phyloP scores from a whole-genome alignment of 2,888 invertebrate species.

The Psylliodes chrysocephalus region DNA sequence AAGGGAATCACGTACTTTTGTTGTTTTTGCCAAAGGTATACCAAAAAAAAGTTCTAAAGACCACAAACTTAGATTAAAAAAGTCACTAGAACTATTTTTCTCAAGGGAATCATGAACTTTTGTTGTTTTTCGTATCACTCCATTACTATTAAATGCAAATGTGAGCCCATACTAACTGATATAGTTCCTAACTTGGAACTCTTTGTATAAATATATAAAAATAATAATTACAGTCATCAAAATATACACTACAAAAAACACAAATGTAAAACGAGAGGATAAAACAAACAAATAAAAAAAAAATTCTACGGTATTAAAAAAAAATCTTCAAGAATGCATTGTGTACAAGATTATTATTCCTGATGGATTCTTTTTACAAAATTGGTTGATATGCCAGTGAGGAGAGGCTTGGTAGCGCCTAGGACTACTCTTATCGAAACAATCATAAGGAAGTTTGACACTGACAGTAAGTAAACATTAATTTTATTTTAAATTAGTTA shows the following conservation, averaged over 20 bases:
- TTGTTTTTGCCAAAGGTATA: no score
- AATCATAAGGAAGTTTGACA: constrained; percentile 85
- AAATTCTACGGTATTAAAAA: background rate
- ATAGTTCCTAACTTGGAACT: no score
- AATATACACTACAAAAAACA: background rate
- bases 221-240: background rate
- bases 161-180: no score
- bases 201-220: no score
- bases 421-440: constrained; percentile 86
- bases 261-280: no score
- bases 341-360: constrained; percentile 10
- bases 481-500: background rate
- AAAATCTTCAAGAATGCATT: constrained; percentile 26
- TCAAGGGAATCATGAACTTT: no score
- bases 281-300: background rate
- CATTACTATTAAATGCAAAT: no score
- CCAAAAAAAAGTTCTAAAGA: no score
- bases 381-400: constrained; percentile 62
- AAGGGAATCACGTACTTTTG: no score
- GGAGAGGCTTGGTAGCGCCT: constrained; percentile 83
- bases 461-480: constrained; percentile 75
- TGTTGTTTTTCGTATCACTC: no score
- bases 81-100: no score
- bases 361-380: constrained; percentile 28
- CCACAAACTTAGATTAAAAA: no score